Evolutionary conservation across 2,113 vertebrate species (phyloP), one percentile per base, ranked within the genome.

Genomic region (Triplophysa dalaica): DNA sequence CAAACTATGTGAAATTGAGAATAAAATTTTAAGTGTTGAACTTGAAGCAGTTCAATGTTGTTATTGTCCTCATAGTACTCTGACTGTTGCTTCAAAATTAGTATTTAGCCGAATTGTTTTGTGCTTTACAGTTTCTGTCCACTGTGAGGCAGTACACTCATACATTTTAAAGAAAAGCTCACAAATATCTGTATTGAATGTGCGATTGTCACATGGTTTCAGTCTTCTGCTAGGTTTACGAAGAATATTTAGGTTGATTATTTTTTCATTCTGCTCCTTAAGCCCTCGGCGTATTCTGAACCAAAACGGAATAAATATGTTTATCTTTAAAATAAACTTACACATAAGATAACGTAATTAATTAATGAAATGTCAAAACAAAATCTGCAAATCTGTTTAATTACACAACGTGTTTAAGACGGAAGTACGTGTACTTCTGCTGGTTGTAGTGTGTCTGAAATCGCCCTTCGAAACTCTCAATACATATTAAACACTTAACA

Each of bases 1-100:
- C 68, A 82, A 82, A 81, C 64, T 77, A 83, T 81, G 75, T 83
- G 78, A 82, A 80, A 82, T 21, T 5, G 54, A 80, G 77, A 85
- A 85, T 85, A 85, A 87, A 82, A 24, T 5, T 81, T 24, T 75
- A 82, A 82, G 78, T 38, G 26, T 50, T 78, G 54, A 24, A 24
- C 24, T 29, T 3, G 26, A 62, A 21, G 4, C 33, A 0, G 33
- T 50, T 75, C 54, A 33, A 14, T 45, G 41, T 4, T 77, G 41
- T 77, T 19, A 14, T 65, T 54, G 9, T 64, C 56, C 41, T 17
- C 8, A 2, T 2, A 58, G 7, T 10, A 58, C 21, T 0, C 54
- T 58, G n/a, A 58, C 19, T 2, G n/a, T 19, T 21, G 2, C n/a
- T 21, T 16, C 17, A 52, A 52, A 52, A 17, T 6, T 0, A 3